Evolutionary conservation across 2,888 invertebrate species (phyloP).

Genomic region (Himalopsyche tibetana): DNA sequence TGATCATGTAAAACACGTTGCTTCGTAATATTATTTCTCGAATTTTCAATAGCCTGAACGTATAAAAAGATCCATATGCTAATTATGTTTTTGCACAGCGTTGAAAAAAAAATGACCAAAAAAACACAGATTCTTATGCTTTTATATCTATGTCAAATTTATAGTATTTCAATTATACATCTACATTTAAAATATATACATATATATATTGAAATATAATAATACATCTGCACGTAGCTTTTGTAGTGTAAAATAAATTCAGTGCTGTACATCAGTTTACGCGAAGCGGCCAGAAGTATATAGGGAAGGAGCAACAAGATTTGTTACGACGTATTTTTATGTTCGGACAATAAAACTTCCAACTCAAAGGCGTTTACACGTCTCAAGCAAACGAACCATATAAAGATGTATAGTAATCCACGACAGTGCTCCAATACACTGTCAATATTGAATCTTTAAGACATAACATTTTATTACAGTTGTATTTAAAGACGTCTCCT

Average conservation of each 20-base stretch:
- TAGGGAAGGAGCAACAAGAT: slow-evolving; percentile 45
- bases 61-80: too few relatives aligned
- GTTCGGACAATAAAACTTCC: slow-evolving; percentile 51
- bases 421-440: slow-evolving; percentile 12
- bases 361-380: slow-evolving; percentile 34
- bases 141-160: too few relatives aligned
- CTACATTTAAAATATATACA: too few relatives aligned
- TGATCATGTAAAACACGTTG: too few relatives aligned
- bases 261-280: not conserved
- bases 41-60: too few relatives aligned
- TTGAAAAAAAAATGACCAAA: too few relatives aligned
- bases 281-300: slow-evolving; percentile 4
- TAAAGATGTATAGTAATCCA: not conserved
- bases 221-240: not conserved
- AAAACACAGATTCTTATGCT: too few relatives aligned
- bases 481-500: not conserved
- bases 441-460: slow-evolving; percentile 17
- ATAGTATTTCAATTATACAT: too few relatives aligned
- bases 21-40: too few relatives aligned
- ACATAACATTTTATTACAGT: not conserved
- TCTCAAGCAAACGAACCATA: slow-evolving; percentile 15
- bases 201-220: too few relatives aligned
- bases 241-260: slow-evolving; percentile 17
- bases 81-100: too few relatives aligned
- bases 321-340: slow-evolving; percentile 51